phyloP scores from a whole-genome alignment of 2,113 vertebrate species.

The Chaetodon auriga region DNA sequence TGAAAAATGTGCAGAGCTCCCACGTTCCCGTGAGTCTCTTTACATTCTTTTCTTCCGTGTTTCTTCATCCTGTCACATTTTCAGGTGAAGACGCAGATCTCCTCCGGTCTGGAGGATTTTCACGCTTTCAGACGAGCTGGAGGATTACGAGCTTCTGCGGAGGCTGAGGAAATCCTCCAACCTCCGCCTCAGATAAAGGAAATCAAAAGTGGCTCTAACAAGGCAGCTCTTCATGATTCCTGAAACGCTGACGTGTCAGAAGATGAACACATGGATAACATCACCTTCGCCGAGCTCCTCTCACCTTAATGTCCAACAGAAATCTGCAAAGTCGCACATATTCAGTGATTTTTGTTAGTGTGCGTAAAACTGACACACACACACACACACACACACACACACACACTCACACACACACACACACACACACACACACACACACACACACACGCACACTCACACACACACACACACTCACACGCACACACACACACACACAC shows the following conservation, averaged over 20 bases:
- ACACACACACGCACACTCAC: too few species aligned
- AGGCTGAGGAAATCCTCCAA: neutral
- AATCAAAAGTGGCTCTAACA: neutral
- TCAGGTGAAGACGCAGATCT: neutral
- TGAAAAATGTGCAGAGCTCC: too few species aligned
- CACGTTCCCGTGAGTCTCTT: too few species aligned
- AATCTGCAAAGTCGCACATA: too few species aligned
- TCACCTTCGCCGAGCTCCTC: neutral
- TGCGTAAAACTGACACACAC: neutral
- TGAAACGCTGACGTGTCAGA: neutral
- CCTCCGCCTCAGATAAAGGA: neutral
- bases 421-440: neutral
- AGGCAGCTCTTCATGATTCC: slow-evolving; percentile 1
- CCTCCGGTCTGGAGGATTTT: neutral
- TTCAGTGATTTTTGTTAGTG: neutral
- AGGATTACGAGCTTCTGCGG: neutral
- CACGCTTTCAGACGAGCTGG: neutral
- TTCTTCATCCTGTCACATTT: neutral
- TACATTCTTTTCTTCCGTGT: too few species aligned
- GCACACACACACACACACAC: neutral
- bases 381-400: neutral
- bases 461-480: neutral
- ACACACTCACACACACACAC: slow-evolving; percentile 1
- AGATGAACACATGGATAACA: slow-evolving; percentile 17
- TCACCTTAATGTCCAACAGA: neutral